Percentiles rank a stretch among this genome's conserved stretches.
Conservation (phyloP, 2,113 vertebrate species). For the Zapus hudsonius region DNA sequence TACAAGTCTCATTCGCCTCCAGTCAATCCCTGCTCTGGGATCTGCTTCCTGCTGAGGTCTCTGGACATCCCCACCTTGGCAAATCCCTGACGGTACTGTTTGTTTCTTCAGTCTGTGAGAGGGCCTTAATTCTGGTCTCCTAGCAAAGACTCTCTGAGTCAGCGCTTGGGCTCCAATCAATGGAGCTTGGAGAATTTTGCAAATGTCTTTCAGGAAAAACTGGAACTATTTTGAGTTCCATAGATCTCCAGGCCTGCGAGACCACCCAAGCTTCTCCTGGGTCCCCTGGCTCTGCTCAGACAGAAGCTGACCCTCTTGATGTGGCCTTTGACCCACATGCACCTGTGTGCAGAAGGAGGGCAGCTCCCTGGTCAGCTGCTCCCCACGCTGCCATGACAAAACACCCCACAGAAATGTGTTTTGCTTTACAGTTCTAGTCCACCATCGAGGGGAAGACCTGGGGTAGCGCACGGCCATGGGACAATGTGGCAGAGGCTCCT, state of each 20-base stretch:
- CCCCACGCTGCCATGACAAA: not conserved
- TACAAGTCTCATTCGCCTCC: not conserved
- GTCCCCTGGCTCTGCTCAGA: not conserved
- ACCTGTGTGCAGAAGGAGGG: not conserved
- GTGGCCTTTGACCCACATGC: not conserved
- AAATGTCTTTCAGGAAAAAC: not conserved
- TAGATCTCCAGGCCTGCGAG: not conserved
- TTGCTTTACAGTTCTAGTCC: not conserved
- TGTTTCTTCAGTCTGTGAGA: not conserved
- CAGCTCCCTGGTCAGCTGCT: not conserved
- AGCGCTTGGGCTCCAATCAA: not conserved
- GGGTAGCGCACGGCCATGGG: not conserved
- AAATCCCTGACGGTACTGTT: not conserved
- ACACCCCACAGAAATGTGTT: not conserved
- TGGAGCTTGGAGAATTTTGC: not conserved
- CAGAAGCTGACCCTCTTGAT: not conserved
- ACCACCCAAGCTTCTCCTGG: not conserved
- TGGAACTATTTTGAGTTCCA: not conserved
- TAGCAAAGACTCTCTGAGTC: not conserved
- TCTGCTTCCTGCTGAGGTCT: not conserved
- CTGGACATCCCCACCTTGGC: not conserved
- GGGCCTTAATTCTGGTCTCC: too few species aligned
- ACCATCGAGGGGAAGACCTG: not conserved
- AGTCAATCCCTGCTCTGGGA: not conserved
- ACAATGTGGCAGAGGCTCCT: rapidly evolving